Conservation (phyloP, 1,140 invertebrate species). For the Aphaenogaster rudis region DNA sequence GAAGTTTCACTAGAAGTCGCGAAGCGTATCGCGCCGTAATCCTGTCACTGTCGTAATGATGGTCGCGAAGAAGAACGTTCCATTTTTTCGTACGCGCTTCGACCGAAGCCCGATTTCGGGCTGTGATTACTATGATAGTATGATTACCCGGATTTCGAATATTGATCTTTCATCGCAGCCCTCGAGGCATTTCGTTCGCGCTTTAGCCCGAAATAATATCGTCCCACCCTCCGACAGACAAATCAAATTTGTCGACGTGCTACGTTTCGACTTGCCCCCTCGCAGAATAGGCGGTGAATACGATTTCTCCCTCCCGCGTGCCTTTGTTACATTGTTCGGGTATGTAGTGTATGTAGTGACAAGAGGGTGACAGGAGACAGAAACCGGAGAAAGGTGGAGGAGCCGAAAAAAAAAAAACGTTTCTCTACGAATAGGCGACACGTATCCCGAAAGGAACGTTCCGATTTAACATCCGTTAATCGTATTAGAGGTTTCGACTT, state of each 20-base stretch:
- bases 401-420: constrained; percentile 51
- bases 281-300: constrained; percentile 66
- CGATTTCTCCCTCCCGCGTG: constrained; percentile 69
- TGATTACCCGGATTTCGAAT: constrained; percentile 55
- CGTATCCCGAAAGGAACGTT: constrained; percentile 69
- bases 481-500: constrained; percentile 76
- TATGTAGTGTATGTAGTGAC: constrained; percentile 60
- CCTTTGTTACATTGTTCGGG: constrained; percentile 64
- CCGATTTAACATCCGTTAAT: constrained; percentile 79
- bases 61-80: not conserved
- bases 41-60: constrained; percentile 7
- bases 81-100: not conserved
- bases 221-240: constrained; percentile 71
- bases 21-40: constrained; percentile 39
- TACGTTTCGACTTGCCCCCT: constrained; percentile 69
- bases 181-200: constrained; percentile 37
- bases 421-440: constrained; percentile 62
- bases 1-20: constrained; percentile 33
- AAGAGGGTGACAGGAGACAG: constrained; percentile 31
- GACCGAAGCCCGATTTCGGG: not conserved
- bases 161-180: constrained; percentile 31
- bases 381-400: constrained; percentile 1
- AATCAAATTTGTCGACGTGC: constrained; percentile 75
- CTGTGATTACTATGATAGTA: constrained; percentile 23
- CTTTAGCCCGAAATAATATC: constrained; percentile 72